Base-by-base conservation (phyloP, 35 echinoderm and acorn worm genomes). In the Ophioderma brevispina region DNA sequence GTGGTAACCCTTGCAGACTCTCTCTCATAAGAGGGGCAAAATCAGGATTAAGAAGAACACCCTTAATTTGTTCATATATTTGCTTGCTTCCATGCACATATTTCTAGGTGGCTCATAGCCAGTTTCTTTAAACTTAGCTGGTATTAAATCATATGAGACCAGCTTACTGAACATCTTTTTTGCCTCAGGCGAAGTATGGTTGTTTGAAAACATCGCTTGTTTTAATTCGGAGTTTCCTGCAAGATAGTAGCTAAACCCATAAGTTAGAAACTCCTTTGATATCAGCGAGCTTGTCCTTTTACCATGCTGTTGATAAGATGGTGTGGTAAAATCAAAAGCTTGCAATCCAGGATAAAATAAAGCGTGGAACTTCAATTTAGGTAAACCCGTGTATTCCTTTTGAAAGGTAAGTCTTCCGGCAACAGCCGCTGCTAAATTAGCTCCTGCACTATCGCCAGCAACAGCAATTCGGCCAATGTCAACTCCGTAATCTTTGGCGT, bases 1-100 rank as follows among this genome's bases (percentile, higher is more conserved):
- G 63, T 34, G 95, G 91, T 19, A 97, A 80, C 37, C 95, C 91
- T 35, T 13, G 35, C 36, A 97, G 78, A 43, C 94, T 81, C 30
- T 90, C 75, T 80, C 91, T 35, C 21, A 84, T 33, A 18, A 97
- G 35, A 23, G 91, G 85, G 23, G 86, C 64, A 37, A 91, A 37
- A 23, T 64, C 80, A 11, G 91, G 95, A 85, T 94, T 80, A 25
- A 84, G 1, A 17, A 93, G 33, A 40, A 32, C 43, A 3, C 81
- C 43, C 19, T 81, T 35, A 21, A 94, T 82, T 77, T 89, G 42
- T 2, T 82, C 55, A 77, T 80, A 93, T 8, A 85, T 59, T 36
- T 81, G 38, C 25, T 41, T 11, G 40, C 94, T 40, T 23, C 91
- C 95, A 30, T 88, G 37, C 52, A 63, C 46, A 31, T 31, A 80